Evolutionary conservation across 2,888 invertebrate species (phyloP), one percentile per base, ranked within the genome.

Genomic region (Caenorhabditis plicata): DNA sequence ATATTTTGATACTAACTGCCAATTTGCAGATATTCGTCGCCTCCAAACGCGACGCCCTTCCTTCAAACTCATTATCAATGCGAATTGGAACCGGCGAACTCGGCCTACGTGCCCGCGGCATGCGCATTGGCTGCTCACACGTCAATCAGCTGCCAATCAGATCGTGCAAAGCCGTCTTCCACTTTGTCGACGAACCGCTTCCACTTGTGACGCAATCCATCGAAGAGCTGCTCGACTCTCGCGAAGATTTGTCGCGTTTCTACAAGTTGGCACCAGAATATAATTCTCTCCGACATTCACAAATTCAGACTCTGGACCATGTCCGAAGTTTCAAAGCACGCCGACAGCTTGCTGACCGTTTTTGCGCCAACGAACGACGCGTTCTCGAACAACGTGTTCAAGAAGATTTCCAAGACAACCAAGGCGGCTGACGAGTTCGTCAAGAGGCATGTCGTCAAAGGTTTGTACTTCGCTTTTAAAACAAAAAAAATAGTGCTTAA

Each of bases 331-430:
- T n/a, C n/a, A n/a, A n/a, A n/a, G n/a, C n/a, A n/a, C n/a, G n/a
- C n/a, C n/a, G n/a, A n/a, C n/a, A n/a, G n/a, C n/a, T n/a, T n/a
- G n/a, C 29, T 7, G 15, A 45, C 45, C 11, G 29, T 45, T 23
- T 35, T 45, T 19, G 35, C 29, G 2, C 45, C 45, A 15, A n/a
- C 11, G 7, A 20, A 45, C 20, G 45, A 35, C 19, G 45, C 45
- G 7, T 45, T 45, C 29, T 45, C 45, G 2, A n/a, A 25, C 4
- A 45, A 33, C 15, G 4, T 23, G 20, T 32, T 31, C 11, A 42
- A 20, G 20, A 42, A 42, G 20, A 29, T 42, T 2, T 11, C 8
- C 15, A 31, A 29, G 22, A 17, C 19, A 4, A 5, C 9, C 8
- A 42, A 29, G 13, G 8, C 4, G 3, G 31, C 19, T 4, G 15